These are phyloP conservation scores for Progne subis DNA, from an alignment of 2,113 vertebrate genomes.

Conservation along the genomic window DNA sequence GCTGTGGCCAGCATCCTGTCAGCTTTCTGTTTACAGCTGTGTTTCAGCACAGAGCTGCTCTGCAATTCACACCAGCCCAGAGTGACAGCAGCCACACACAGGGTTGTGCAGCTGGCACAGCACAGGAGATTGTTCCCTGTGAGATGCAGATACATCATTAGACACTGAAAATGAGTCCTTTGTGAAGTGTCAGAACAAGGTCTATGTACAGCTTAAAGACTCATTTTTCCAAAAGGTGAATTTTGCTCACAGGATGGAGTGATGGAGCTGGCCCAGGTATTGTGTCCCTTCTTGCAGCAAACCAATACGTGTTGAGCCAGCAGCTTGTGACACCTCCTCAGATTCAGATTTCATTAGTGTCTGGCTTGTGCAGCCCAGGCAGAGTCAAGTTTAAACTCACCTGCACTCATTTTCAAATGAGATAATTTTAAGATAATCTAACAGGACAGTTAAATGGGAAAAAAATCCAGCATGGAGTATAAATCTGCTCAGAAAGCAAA, in stretches of 20 bases:
- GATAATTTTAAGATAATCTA: not conserved
- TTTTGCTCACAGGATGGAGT: not conserved
- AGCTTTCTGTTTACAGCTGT: not conserved
- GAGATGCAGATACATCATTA: not conserved
- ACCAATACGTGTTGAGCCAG: not conserved
- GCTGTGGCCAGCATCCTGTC: not conserved
- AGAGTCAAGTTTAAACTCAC: not conserved
- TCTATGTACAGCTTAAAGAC: not conserved
- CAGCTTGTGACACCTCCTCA: not conserved
- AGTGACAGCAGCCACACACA: rapidly evolving
- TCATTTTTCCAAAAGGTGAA: not conserved
- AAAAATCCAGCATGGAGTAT: rapidly evolving
- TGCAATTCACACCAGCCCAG: not conserved
- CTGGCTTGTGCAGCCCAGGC: not conserved
- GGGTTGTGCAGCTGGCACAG: not conserved
- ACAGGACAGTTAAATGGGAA: not conserved
- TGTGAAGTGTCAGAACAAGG: not conserved
- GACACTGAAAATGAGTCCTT: not conserved
- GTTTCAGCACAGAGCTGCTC: not conserved
- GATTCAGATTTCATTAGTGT: not conserved
- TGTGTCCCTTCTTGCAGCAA: not conserved
- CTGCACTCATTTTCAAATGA: not conserved
- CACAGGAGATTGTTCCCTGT: not conserved
- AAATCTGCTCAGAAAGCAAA: not conserved
- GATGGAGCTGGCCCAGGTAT: not conserved